These are phyloP conservation scores for Mythimna lalbum DNA, from an alignment of 2,888 invertebrate genomes.

Conservation along the genomic window DNA sequence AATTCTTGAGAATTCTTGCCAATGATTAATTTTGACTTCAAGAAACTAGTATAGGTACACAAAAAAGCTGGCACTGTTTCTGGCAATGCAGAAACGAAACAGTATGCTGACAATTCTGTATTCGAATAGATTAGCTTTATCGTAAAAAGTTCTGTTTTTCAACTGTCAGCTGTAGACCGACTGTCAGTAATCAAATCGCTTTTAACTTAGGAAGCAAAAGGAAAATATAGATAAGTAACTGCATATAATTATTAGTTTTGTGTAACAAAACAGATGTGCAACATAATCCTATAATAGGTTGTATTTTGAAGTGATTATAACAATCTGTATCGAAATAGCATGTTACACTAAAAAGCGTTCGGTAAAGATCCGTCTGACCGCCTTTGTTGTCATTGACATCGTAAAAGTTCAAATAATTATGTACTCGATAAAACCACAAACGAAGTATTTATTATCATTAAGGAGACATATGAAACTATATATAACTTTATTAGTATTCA, in stretches of 20 bases:
- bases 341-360: conserved; percentile 32
- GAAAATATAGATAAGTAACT: conserved; percentile 12
- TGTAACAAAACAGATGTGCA: conserved; percentile 8
- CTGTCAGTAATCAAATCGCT: not conserved
- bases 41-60: not conserved
- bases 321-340: conserved; percentile 28
- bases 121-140: not conserved
- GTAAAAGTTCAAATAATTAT: conserved; percentile 15
- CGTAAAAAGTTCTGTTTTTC: not conserved
- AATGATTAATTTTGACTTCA: too few relatives aligned
- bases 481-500: conserved; percentile 28
- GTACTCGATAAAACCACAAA: conserved; percentile 26
- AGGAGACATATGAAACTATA: conserved; percentile 26
- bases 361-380: conserved; percentile 14
- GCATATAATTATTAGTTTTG: not conserved
- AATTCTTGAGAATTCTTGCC: too few relatives aligned
- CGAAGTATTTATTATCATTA: conserved; percentile 5
- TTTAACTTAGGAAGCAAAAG: conserved; percentile 10
- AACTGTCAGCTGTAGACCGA: not conserved
- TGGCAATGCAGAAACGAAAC: not conserved
- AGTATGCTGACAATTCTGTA: not conserved
- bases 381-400: conserved; percentile 8
- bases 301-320: conserved; percentile 1
- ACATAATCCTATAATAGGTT: conserved; percentile 10
- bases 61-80: not conserved